Evolutionary conservation across 1,140 invertebrate species (phyloP), one percentile per base, ranked within the genome.

Genomic region (Drosophila willistoni): DNA sequence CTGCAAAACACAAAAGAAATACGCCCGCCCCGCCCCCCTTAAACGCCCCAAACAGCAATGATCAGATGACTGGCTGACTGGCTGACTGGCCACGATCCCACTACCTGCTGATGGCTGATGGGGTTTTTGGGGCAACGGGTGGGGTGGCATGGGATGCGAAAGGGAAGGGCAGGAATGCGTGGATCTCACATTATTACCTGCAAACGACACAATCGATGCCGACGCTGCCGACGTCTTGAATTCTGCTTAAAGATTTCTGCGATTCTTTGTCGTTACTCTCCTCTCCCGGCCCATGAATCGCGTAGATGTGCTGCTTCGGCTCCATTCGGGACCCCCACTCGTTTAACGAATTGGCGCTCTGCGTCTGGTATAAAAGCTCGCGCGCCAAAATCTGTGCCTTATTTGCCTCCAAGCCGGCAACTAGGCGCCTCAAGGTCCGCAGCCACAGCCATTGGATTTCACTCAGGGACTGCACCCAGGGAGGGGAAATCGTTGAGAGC

Each of bases 131-230:
- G 34, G 36, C 25, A 13, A 29, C 13, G 39, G 19, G 60, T 5
- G 59, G 59, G 34, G 61, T n/a, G 57, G 47, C 29, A 14, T 14
- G 17, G 51, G 9, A 47, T 47, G 29, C 2, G 7, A 14, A 14
- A 13, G 29, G 71, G 34, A 42, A 13, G 57, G 61, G 68, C 68
- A 71, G 83, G 84, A 87, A 87, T 87, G 84, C 84, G 84, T 87
- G 84, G 84, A 89, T 89, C 80, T 89, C 84, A 89, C 85, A 89
- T 89, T 89, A 89, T 89, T 89, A 89, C 84, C 84, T 89, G 84
- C 85, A 79, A 89, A 89, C 84, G 85, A 89, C 85, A 89, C 84
- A 89, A 89, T 89, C 84, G 84, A 90, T 84, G 80, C 84, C 84
- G 78, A 54, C 62, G 41, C 73, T 67, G 65, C 39, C 70, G 51